A percentile compares a stretch with the other conserved stretches of the same genome.
These are phyloP conservation scores for Pimpla rufipes DNA, from an alignment of 2,888 invertebrate species.

Conservation along the genomic window DNA sequence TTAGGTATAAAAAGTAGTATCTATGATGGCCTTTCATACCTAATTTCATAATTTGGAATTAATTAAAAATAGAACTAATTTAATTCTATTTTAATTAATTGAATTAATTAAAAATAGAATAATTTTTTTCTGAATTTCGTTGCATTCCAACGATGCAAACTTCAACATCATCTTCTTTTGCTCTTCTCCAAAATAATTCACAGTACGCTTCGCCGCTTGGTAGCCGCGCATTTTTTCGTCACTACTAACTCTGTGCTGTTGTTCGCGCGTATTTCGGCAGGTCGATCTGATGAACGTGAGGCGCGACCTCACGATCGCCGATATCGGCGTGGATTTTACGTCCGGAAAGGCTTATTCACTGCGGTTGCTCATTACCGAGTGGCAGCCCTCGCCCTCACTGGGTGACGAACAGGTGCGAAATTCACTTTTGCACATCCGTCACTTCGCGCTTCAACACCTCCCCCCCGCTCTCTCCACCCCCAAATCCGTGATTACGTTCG, in stretches of 20 bases:
- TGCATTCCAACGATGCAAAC: too few relatives aligned
- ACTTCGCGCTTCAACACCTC: slow-evolving; percentile 4
- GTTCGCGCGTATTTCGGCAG: slow-evolving; percentile 76
- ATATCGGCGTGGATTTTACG: slow-evolving; percentile 83
- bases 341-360: slow-evolving; percentile 80
- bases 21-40: too few relatives aligned
- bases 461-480: neutral
- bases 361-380: slow-evolving; percentile 83
- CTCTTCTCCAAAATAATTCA: too few relatives aligned
- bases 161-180: too few relatives aligned
- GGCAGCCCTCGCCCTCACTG: slow-evolving; percentile 79
- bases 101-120: too few relatives aligned
- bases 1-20: too few relatives aligned
- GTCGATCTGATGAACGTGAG: slow-evolving; percentile 83
- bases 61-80: too few relatives aligned
- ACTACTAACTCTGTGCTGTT: slow-evolving; percentile 36
- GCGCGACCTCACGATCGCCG: slow-evolving; percentile 82
- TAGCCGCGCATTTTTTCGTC: slow-evolving; percentile 3
- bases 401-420: slow-evolving; percentile 61
- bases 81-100: too few relatives aligned
- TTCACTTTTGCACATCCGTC: slow-evolving; percentile 34
- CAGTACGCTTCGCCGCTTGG: slow-evolving; percentile 4
- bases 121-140: too few relatives aligned
- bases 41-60: too few relatives aligned
- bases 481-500: too few relatives aligned